A percentile compares a stretch with the other conserved stretches of the same genome.
Evolutionary conservation across 2,797 vertebrate species (phyloP).

Genomic region (Anguilla pacifica): DNA sequence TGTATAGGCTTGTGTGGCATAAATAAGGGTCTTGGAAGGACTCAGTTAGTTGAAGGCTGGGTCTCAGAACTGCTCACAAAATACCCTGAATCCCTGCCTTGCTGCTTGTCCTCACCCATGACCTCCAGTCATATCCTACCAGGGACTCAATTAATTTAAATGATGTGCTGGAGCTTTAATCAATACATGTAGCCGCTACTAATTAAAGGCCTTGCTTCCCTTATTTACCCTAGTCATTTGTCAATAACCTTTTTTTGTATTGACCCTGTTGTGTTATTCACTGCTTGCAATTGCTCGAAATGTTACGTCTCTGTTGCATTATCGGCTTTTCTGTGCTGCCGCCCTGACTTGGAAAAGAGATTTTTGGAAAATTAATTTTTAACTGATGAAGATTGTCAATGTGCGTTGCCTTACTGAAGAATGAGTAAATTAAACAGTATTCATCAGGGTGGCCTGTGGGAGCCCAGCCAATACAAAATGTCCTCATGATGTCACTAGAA

Average conservation of each 20-base stretch:
- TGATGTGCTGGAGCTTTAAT: neutral
- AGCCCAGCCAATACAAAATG: neutral
- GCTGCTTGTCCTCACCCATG: neutral
- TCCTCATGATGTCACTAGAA: no score
- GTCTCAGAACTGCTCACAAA: neutral
- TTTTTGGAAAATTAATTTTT: neutral
- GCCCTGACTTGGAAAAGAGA: neutral
- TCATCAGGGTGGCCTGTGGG: neutral
- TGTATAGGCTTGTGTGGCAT: neutral
- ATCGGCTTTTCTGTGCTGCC: neutral
- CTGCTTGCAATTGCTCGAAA: neutral
- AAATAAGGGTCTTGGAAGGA: neutral
- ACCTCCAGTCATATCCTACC: neutral
- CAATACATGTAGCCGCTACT: neutral
- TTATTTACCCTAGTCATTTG: neutral
- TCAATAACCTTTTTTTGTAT: neutral
- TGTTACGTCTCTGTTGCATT: neutral
- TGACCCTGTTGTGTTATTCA: neutral
- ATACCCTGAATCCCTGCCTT: neutral
- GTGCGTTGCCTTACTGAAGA: neutral
- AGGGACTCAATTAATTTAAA: neutral
- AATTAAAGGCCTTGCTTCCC: neutral
- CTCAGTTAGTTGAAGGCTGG: neutral
- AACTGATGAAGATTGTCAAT: no score
- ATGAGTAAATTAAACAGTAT: neutral